Base-by-base conservation (phyloP, 2,113 vertebrate genomes). In the Vanacampus margaritifer region DNA sequence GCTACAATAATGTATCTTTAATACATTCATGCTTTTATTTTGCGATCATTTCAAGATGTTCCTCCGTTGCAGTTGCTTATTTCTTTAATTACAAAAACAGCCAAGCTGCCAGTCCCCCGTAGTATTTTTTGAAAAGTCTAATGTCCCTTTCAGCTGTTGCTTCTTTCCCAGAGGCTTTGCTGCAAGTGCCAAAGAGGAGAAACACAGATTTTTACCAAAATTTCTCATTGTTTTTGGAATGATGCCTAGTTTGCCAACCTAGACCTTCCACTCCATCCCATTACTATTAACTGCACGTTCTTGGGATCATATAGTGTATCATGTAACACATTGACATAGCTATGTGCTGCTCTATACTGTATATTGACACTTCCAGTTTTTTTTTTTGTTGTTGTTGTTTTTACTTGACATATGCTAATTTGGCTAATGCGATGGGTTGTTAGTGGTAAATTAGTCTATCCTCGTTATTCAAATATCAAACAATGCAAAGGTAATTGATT, bases 31-130 rank as follows among this genome's bases (percentile, higher is more conserved):
- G 72, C 77, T 80, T 86, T 85, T 79, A 72, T 68, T 76, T 41
- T 74, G 32, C 84, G 75, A 92, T 89, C 68, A 75, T 67, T 91
- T 91, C 89, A 91, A 90, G 83, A 91, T 91, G 88, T 89, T 86
- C 28, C 63, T 74, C 67, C 37, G 48, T 74, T 67, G 66, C 69
- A 43, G 56, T 78, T 71, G 62, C 63, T 84, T 24, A 14, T 80
- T 80, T 88, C 59, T 78, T 60, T 58, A 76, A 67, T 76, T 79
- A 72, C 74, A 65, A 76, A 84, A 81, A 78, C 54, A 81, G 77
- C 71, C 71, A 72, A 74, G 64, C 73, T 81, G 85, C 83, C 83
- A 88, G 86, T 76, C 87, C 83, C 75, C 87, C 71, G 79, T 83
- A 83, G 78, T 87, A 83, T 91, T 88, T 89, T 85, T 76, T 79